Percentiles rank a stretch among this genome's conserved stretches.
Evolutionary conservation across 35 echinoderm and acorn worm genomes (phyloP).

Genomic region (Hemicentrotus pulcherrimus): DNA sequence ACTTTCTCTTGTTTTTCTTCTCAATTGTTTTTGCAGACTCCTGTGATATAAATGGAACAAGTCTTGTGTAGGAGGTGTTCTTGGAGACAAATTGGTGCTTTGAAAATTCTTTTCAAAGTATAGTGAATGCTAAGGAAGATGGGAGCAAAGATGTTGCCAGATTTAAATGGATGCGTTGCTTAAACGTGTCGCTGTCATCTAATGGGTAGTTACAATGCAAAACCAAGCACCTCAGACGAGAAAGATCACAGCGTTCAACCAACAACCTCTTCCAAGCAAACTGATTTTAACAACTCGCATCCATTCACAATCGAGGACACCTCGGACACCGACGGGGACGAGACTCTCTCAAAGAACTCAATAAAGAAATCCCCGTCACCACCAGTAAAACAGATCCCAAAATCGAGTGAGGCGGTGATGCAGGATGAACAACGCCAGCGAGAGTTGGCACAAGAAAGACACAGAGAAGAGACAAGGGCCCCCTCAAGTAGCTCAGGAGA

Average conservation of each 20-base stretch:
- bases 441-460: slow-evolving; percentile 49
- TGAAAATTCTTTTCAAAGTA: background rate
- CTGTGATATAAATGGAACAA: slow-evolving; percentile 27
- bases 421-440: slow-evolving; percentile 53
- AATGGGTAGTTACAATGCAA: slow-evolving; percentile 56
- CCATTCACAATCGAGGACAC: slow-evolving; percentile 50
- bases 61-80: background rate
- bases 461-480: slow-evolving; percentile 23
- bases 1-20: background rate
- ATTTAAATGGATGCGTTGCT: slow-evolving; percentile 17
- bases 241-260: slow-evolving; percentile 33
- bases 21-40: background rate
- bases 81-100: background rate
- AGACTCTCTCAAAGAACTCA: slow-evolving; percentile 6
- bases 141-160: background rate
- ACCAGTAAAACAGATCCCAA: background rate
- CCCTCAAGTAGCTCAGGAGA: background rate
- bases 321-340: slow-evolving; percentile 42
- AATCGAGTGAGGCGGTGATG: slow-evolving; percentile 39
- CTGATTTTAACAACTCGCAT: slow-evolving; percentile 24
- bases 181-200: slow-evolving; percentile 36
- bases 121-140: background rate
- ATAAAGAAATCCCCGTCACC: background rate
- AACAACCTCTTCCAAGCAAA: background rate
- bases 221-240: slow-evolving; percentile 40